These are phyloP conservation scores for Idaea straminata DNA, from an alignment of 2,888 invertebrate species.

Conservation along the genomic window DNA sequence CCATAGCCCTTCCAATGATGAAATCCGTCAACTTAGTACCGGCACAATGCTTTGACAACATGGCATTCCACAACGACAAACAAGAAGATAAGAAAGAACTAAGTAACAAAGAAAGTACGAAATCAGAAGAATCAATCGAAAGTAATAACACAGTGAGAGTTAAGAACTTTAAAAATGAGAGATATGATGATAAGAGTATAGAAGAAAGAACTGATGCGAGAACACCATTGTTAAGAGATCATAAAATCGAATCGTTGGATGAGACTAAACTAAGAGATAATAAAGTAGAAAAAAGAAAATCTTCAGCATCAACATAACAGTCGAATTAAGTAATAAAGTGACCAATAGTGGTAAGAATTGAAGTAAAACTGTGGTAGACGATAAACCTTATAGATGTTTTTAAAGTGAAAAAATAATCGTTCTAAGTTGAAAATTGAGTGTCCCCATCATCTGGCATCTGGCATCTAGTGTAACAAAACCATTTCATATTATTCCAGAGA, in stretches of 20 bases:
- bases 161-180: slow-evolving; percentile 64
- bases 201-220: slow-evolving; percentile 70
- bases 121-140: slow-evolving; percentile 58
- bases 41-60: slow-evolving; percentile 74
- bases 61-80: slow-evolving; percentile 69
- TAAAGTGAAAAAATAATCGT: slow-evolving; percentile 17
- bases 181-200: slow-evolving; percentile 54
- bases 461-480: background rate
- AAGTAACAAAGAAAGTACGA: slow-evolving; percentile 48
- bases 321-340: slow-evolving; percentile 27
- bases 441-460: no score
- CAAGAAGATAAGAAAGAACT: slow-evolving; percentile 43
- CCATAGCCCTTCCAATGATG: slow-evolving; percentile 82
- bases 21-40: slow-evolving; percentile 77
- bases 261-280: slow-evolving; percentile 69
- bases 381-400: slow-evolving; percentile 14
- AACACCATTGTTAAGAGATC: slow-evolving; percentile 67
- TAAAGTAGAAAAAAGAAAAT: slow-evolving; percentile 71
- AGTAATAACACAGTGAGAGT: slow-evolving; percentile 62
- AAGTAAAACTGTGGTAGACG: slow-evolving; percentile 22
- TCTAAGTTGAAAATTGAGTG: slow-evolving; percentile 8
- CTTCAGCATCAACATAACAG: slow-evolving; percentile 72
- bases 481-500: slow-evolving; percentile 12
- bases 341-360: slow-evolving; percentile 58
- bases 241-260: slow-evolving; percentile 73